Base-by-base conservation (phyloP, 2,888 invertebrate species). In the Dicroscelio sp. region DNA sequence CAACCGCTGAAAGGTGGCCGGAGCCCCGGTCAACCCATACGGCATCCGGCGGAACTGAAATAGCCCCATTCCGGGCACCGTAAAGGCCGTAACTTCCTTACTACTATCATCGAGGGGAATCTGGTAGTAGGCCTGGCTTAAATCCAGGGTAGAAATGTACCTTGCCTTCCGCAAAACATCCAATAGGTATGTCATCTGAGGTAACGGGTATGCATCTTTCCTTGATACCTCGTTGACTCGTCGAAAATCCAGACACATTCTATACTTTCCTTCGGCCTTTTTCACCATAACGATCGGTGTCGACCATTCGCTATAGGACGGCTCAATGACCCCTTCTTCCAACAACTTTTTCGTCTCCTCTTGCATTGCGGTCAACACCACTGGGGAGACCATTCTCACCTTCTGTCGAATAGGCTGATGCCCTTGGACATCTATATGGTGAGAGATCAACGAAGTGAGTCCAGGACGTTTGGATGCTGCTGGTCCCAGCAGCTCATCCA, bases 221-320 rank as follows among this genome's bases (percentile, higher is more conserved):
- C n/a, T 55, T 10, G 63, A 63, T 5, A 63, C 20, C 8, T 63
- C 63, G 25, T 38, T 69, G n/a, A 38, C 25, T 23, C 38, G 33
- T n/a, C 69, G 14, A n/a, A 69, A 69, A 14, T 69, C 69, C 23
- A 69, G 14, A 38, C 69, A 69, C n/a, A 69, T 30, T 23, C 69
- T 35, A 23, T 69, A 69, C n/a, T 55, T 55, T 63, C 63, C 27
- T 17, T 63, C 20, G 5, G 25, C 6, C 63, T 63, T 63, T 31
- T 31, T 63, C 5, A 63, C 63, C 63, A 63, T 63, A 8, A 63
- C 63, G 4, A 63, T 10, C 30, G 12, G 35, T 20, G 38, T 38
- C 17, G 38, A 38, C 69, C 38, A 65, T n/a, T 58, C 58, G 14
- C 58, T 58, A 27, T 38, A 14, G 6, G 43, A 38, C 14, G 43